Evolutionary conservation across 2,797 vertebrate genomes (phyloP).

Genomic region (Miichthys miiuy): DNA sequence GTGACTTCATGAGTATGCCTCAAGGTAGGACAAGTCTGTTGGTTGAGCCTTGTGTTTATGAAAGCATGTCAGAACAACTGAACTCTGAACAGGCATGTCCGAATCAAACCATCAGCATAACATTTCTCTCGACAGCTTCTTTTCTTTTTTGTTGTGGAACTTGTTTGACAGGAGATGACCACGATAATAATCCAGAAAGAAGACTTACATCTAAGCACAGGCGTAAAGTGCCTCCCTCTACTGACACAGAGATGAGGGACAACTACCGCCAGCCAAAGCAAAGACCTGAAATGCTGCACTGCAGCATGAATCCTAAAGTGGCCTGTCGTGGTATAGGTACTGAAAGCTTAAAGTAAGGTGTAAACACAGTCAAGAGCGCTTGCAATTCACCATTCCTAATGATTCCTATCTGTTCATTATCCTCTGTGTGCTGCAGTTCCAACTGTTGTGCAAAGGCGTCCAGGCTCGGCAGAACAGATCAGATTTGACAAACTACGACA

Average conservation of each 20-base stretch:
- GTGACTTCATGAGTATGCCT: slow-evolving; percentile 82
- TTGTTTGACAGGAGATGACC: slow-evolving; percentile 63
- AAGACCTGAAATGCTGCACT: slow-evolving; percentile 75
- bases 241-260: slow-evolving; percentile 81
- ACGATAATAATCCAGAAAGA: slow-evolving; percentile 28
- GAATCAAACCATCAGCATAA: slow-evolving; percentile 10
- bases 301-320: slow-evolving; percentile 65
- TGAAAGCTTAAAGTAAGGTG: not conserved
- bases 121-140: slow-evolving; percentile 1
- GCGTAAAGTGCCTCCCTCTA: slow-evolving; percentile 45
- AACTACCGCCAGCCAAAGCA: slow-evolving; percentile 77
- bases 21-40: slow-evolving; percentile 75
- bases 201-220: slow-evolving; percentile 51
- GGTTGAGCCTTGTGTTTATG: not conserved
- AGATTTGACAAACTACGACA: slow-evolving; percentile 80
- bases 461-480: slow-evolving; percentile 71
- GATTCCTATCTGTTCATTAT: not conserved
- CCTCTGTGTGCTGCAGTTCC: slow-evolving; percentile 80
- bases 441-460: slow-evolving; percentile 75
- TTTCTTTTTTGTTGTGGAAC: slow-evolving; percentile 10
- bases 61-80: slow-evolving; percentile 12
- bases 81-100: slow-evolving; percentile 1
- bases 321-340: slow-evolving; percentile 81
- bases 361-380: not conserved
- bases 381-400: slow-evolving; percentile 2